A percentile compares a stretch with the other conserved stretches of the same genome.
These are phyloP conservation scores for Gymnorhina tibicen DNA, from an alignment of 2,113 vertebrate genomes.

Conservation along the genomic window DNA sequence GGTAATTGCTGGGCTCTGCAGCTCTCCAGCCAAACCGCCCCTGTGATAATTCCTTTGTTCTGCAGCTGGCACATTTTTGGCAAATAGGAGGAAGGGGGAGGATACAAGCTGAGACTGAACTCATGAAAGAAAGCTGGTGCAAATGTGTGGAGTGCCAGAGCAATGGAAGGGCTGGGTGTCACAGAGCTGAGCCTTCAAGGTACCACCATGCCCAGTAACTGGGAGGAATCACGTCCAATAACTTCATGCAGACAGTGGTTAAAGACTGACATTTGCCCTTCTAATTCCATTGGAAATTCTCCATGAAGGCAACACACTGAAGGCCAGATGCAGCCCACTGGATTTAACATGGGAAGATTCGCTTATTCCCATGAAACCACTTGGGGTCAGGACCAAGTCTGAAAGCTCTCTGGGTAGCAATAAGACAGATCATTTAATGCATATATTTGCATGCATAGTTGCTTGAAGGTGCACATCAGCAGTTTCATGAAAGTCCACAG, in stretches of 20 bases:
- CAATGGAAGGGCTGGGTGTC: not conserved
- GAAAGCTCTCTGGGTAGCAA: not conserved
- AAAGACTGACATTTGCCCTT: not conserved
- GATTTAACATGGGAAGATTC: not conserved
- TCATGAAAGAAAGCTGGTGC: not conserved
- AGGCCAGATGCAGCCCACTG: not conserved
- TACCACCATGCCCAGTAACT: not conserved
- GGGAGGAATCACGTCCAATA: not conserved
- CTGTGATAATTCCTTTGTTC: not conserved
- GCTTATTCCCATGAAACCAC: accelerated
- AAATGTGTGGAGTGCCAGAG: not conserved
- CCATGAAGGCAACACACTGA: not conserved
- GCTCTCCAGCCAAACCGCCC: not conserved
- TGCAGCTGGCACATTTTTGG: not conserved
- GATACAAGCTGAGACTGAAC: not conserved
- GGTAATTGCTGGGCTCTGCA: not conserved
- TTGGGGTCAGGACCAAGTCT: not conserved
- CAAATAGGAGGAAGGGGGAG: not conserved
- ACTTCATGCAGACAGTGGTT: not conserved
- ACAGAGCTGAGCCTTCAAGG: not conserved
- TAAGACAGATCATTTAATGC: not conserved
- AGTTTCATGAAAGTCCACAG: not conserved
- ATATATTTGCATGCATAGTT: not conserved
- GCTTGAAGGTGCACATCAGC: accelerated
- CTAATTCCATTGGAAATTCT: not conserved